Percentiles rank a stretch among this genome's conserved stretches.
These are phyloP conservation scores for Macroglossus sobrinus DNA, from an alignment of 2,113 vertebrate species.

Conservation along the genomic window DNA sequence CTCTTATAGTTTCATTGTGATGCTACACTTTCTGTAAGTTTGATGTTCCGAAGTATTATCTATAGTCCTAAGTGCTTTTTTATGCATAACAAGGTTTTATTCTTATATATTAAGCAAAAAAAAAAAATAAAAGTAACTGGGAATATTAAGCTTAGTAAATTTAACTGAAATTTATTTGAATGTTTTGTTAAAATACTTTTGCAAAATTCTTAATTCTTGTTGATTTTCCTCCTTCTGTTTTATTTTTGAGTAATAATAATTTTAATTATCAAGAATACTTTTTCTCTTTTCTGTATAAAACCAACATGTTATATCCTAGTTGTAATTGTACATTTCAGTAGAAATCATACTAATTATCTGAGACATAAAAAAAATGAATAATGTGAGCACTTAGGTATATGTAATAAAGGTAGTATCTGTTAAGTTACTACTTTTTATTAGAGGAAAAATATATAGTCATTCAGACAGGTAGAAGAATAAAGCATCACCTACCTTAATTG, in stretches of 20 bases:
- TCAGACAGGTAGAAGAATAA: neutral
- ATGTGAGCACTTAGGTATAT: neutral
- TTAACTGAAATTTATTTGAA: neutral
- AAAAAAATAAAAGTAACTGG: neutral
- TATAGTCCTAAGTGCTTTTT: neutral
- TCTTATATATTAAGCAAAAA: neutral
- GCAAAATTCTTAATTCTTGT: neutral
- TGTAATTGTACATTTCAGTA: neutral
- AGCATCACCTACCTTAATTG: neutral
- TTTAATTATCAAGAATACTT: neutral
- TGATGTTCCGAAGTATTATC: neutral
- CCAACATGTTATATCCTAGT: neutral
- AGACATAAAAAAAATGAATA: slow-evolving; percentile 10
- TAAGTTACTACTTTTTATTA: neutral
- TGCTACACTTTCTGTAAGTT: neutral
- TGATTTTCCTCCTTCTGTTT: neutral
- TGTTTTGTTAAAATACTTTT: neutral
- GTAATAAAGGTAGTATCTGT: neutral
- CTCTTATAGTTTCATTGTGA: neutral
- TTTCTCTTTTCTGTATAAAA: neutral
- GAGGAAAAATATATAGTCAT: neutral
- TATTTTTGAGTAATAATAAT: neutral
- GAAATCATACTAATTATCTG: neutral
- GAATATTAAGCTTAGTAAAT: neutral
- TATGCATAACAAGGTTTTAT: neutral